Evolutionary conservation across 2,888 invertebrate species (phyloP).

Genomic region (Tyria jacobaeae): DNA sequence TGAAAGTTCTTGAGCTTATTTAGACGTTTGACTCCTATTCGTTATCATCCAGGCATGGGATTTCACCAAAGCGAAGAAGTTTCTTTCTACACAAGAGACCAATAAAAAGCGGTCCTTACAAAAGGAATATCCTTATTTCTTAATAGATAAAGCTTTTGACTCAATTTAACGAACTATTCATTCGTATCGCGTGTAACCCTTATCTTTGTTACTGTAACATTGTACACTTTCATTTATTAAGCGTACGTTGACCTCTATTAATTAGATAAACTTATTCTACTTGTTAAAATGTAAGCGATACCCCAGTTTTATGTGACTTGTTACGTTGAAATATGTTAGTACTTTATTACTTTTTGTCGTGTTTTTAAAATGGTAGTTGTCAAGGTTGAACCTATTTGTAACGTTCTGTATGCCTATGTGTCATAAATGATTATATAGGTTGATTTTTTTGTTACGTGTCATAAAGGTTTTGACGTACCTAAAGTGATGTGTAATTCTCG

Average conservation of each 20-base stretch:
- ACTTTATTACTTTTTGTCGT: conserved; percentile 18
- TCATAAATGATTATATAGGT: conserved; percentile 1
- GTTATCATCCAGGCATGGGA: too few relatives aligned
- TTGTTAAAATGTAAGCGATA: conserved; percentile 49
- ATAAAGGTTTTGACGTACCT: background rate
- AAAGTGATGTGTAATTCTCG: too few relatives aligned
- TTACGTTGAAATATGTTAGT: conserved; percentile 7
- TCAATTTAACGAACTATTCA: conserved; percentile 8
- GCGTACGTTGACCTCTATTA: conserved; percentile 62
- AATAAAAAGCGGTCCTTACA: too few relatives aligned
- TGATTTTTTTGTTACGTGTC: background rate
- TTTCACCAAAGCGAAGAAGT: too few relatives aligned
- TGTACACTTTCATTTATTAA: conserved; percentile 54
- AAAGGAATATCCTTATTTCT: background rate
- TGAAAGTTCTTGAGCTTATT: too few relatives aligned
- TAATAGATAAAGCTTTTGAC: background rate
- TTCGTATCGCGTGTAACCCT: conserved; percentile 28
- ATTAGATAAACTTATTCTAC: conserved; percentile 57
- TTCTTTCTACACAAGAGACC: background rate
- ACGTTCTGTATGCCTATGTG: background rate
- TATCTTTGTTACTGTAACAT: conserved; percentile 42
- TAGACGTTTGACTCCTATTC: too few relatives aligned
- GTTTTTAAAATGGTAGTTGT: background rate
- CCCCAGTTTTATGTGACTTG: conserved; percentile 18
- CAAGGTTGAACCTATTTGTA: conserved; percentile 7